These are phyloP conservation scores for Leptarthrus brevirostris DNA, from an alignment of 2,888 invertebrate species.

Conservation along the genomic window DNA sequence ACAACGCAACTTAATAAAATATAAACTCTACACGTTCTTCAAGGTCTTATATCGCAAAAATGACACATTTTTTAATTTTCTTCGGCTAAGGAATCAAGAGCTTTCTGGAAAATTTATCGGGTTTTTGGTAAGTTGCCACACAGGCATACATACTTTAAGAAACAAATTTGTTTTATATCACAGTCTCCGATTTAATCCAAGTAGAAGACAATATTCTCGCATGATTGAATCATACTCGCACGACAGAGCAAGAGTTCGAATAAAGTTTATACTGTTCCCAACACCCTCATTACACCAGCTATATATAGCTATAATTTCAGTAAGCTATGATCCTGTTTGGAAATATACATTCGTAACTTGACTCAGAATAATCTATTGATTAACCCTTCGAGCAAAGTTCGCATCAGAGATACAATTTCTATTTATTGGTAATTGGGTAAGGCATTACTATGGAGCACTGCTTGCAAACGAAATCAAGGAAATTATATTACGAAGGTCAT, in stretches of 20 bases:
- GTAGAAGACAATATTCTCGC: not conserved
- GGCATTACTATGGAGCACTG: not conserved
- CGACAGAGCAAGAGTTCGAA: not conserved
- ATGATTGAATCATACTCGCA: slow-evolving; percentile 12
- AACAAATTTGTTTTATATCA: slow-evolving; percentile 14
- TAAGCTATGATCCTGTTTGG: slow-evolving; percentile 28
- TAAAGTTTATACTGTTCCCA: not conserved
- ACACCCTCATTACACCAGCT: not conserved
- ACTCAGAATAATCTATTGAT: slow-evolving; percentile 37
- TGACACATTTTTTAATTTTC: too few relatives aligned
- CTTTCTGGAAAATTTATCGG: too few relatives aligned
- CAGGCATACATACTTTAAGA: not conserved
- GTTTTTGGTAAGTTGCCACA: too few relatives aligned
- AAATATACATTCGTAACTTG: slow-evolving; percentile 30
- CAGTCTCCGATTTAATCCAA: not conserved
- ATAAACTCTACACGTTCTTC: too few relatives aligned
- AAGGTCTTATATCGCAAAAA: too few relatives aligned
- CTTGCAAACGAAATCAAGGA: not conserved
- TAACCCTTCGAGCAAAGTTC: slow-evolving; percentile 37
- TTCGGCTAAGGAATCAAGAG: too few relatives aligned
- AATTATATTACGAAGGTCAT: slow-evolving; percentile 24
- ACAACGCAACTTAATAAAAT: too few relatives aligned
- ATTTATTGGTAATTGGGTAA: slow-evolving; percentile 24
- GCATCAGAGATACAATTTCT: slow-evolving; percentile 34
- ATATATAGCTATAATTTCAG: not conserved